Evolutionary conservation across 1,140 invertebrate species (phyloP), one percentile per base, ranked within the genome.

Genomic region (Hycleus cichorii): DNA sequence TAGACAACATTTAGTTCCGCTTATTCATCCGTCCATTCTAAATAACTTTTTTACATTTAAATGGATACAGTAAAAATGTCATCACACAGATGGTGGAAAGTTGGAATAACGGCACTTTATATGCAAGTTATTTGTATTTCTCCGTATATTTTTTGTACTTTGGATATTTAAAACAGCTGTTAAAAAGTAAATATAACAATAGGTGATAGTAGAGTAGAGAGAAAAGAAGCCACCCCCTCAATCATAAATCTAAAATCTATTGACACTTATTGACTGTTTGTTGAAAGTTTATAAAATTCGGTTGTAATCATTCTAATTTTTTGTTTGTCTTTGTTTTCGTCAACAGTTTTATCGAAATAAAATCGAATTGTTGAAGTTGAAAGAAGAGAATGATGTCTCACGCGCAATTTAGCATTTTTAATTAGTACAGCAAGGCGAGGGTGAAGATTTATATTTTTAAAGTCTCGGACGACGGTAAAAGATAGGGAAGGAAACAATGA

Each of bases 361-460:
- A 43, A 43, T 42, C 49, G 39, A 9, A 24, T 27, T 4, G 38
- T 43, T 39, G 12, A 43, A 25, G 18, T 27, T 47, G 9, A 47
- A 10, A 24, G 49, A 44, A 27, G 12, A 32, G 11, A 39, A 40
- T 52, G 50, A 50, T 38, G 49, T 62, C 64, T 64, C 58, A 66
- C 62, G 64, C 62, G 58, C 64, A 66, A 66, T 66, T 66, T 66
- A 66, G 62, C 64, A 66, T 64, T 66, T 66, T 66, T 66, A 66
- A 66, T 66, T 66, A 66, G 64, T 64, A 58, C 52, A 48, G 32
- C 32, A 32, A 7, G n/a, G 57, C 39, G 54, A 48, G 60, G 64
- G 59, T 26, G 57, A 63, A 64, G 63, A 64, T 64, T 64, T 64
- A 64, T 64, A 32, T 32, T 60, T 59, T 62, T 63, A 59, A 62